phyloP scores from a whole-genome alignment of 2,888 invertebrate genomes.

The Epinotia brunnichana region DNA sequence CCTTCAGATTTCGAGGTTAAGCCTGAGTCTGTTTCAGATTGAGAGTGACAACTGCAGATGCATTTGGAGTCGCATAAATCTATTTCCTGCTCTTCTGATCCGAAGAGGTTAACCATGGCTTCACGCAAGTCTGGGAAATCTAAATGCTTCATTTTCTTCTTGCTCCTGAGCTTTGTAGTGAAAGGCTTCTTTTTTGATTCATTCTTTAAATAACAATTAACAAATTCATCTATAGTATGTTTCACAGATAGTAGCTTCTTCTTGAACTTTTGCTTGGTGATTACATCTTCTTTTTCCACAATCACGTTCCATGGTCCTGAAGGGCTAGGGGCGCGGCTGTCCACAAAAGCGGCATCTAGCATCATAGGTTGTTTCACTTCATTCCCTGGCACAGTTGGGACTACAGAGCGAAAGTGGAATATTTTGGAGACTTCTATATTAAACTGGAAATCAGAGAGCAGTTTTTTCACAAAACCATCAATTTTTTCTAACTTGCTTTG shows the following conservation, averaged over 20 bases:
- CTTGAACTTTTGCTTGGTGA: conserved; percentile 64
- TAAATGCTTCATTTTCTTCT: conserved; percentile 70
- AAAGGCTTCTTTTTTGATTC: conserved; percentile 47
- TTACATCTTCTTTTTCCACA: conserved; percentile 66
- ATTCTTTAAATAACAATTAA: conserved; percentile 59
- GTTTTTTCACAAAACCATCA: conserved; percentile 64
- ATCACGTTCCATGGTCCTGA: conserved; percentile 70
- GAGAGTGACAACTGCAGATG: conserved; percentile 62
- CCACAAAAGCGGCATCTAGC: conserved; percentile 53
- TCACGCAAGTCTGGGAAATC: conserved; percentile 76
- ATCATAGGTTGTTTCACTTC: conserved; percentile 57
- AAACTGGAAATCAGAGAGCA: conserved; percentile 72
- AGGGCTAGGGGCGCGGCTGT: conserved; percentile 59
- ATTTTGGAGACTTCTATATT: conserved; percentile 77
- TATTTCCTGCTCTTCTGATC: conserved; percentile 47
- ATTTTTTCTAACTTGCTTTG: conserved; percentile 70
- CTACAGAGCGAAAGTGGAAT: conserved; percentile 63
- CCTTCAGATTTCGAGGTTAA: conserved; percentile 60
- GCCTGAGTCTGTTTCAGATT: conserved; percentile 64
- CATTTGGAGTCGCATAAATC: conserved; percentile 52
- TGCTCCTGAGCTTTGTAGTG: conserved; percentile 54
- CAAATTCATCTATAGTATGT: conserved; percentile 64
- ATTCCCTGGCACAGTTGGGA: conserved; percentile 55
- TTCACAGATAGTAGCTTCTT: conserved; percentile 68
- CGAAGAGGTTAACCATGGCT: conserved; percentile 68